A percentile compares a stretch with the other conserved stretches of the same genome.
These are phyloP conservation scores for Deroptyus accipitrinus DNA, from an alignment of 2,113 vertebrate genomes.

Conservation along the genomic window DNA sequence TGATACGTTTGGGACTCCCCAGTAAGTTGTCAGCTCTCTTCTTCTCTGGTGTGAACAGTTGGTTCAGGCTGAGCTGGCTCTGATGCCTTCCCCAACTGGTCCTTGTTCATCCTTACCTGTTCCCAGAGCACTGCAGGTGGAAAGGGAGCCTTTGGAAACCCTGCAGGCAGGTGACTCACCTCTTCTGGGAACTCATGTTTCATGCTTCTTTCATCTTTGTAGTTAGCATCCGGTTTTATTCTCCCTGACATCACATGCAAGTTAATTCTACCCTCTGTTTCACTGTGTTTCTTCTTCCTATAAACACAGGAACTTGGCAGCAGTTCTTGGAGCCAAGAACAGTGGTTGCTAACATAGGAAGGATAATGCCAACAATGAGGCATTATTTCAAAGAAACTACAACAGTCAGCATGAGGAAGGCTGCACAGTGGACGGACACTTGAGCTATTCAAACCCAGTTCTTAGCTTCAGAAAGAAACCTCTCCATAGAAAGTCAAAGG, in stretches of 20 bases:
- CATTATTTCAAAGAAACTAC: background rate
- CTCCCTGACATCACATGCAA: background rate
- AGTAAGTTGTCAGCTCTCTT: no score
- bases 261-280: background rate
- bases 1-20: background rate
- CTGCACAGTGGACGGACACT: background rate
- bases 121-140: background rate
- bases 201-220: background rate
- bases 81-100: background rate
- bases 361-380: background rate
- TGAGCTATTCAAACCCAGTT: background rate
- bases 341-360: background rate
- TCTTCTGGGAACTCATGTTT: background rate
- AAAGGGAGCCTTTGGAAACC: background rate
- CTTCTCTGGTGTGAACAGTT: accelerated
- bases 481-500: background rate
- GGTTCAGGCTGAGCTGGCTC: background rate
- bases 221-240: background rate
- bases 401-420: background rate
- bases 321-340: background rate
- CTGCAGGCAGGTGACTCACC: background rate
- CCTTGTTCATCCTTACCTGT: background rate
- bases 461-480: background rate
- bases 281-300: background rate
- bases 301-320: background rate